Conservation (phyloP, 1,140 invertebrate species). For the Drosophila orosa region DNA sequence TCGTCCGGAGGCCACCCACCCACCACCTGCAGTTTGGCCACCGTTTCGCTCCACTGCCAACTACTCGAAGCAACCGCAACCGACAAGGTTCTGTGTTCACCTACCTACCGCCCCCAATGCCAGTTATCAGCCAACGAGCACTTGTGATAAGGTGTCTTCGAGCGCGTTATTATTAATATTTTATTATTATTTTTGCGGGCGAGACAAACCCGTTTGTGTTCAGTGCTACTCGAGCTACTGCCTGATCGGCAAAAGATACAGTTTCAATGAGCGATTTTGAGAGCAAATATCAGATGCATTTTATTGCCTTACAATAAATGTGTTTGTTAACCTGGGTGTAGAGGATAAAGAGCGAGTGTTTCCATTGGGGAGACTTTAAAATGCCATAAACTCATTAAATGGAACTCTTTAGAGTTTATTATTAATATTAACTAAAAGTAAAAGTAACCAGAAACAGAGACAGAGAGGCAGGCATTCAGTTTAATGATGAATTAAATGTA, state of each 20-base stretch:
- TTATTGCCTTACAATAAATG: constrained; percentile 12
- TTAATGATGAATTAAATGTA: too few species aligned
- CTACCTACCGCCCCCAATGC: constrained; percentile 25
- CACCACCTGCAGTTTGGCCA: constrained; percentile 17
- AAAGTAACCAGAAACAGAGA: neutral
- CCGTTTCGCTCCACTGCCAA: constrained; percentile 52
- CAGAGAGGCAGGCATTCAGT: too few species aligned
- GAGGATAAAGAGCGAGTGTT: neutral
- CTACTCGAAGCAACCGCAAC: constrained; percentile 8
- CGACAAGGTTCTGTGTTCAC: constrained; percentile 22
- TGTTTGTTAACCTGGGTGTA: constrained; percentile 22
- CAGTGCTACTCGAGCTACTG: constrained; percentile 10
- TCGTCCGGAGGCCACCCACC: constrained; percentile 39
- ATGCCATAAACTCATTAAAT: neutral
- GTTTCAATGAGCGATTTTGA: constrained; percentile 28
- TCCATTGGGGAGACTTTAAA: neutral
- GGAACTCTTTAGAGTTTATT: too few species aligned
- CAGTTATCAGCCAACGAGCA: constrained; percentile 36
- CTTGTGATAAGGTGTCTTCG: constrained; percentile 23
- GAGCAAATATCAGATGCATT: constrained; percentile 12
- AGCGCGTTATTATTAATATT: neutral
- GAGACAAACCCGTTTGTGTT: constrained; percentile 13
- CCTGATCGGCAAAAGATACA: constrained; percentile 22
- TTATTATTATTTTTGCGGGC: constrained; percentile 14
- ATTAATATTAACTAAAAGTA: neutral